Evolutionary conservation across 2,113 vertebrate genomes (phyloP).

Genomic region (Stigmatopora nigra): DNA sequence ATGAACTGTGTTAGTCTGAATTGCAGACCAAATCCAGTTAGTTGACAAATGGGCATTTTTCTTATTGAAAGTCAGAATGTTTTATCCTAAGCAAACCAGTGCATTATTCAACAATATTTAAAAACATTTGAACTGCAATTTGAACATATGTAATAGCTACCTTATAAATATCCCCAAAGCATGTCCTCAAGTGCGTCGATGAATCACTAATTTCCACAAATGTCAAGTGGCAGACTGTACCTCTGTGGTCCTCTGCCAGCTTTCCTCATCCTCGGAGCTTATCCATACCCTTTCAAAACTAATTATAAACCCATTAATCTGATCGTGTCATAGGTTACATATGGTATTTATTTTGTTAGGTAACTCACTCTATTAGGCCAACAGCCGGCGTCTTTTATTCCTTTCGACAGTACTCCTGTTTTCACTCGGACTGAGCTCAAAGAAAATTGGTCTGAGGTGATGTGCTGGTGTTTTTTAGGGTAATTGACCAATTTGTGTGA

Average conservation of each 20-base stretch:
- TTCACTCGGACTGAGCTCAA: slow-evolving; percentile 45
- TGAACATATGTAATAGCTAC: background rate
- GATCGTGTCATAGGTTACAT: slow-evolving; percentile 74
- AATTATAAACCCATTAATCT: slow-evolving; percentile 74
- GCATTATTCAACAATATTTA: background rate
- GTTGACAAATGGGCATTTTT: too few species aligned
- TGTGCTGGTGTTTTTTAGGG: slow-evolving; percentile 29
- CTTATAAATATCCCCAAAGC: background rate
- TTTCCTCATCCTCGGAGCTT: slow-evolving; percentile 26
- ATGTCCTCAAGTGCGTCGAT: slow-evolving; percentile 35
- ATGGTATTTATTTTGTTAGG: slow-evolving; percentile 64
- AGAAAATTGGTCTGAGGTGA: slow-evolving; percentile 53
- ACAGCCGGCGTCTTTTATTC: slow-evolving; percentile 63
- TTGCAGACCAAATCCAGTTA: slow-evolving; percentile 20
- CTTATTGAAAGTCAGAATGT: slow-evolving; percentile 11
- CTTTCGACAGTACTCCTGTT: slow-evolving; percentile 55
- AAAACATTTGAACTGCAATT: background rate
- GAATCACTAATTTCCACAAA: slow-evolving; percentile 44
- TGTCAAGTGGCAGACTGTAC: slow-evolving; percentile 30
- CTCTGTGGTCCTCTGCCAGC: slow-evolving; percentile 16
- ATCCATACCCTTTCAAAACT: slow-evolving; percentile 42
- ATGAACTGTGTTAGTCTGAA: background rate
- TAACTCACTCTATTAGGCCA: slow-evolving; percentile 69
- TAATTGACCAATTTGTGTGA: slow-evolving; percentile 67
- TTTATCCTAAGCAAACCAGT: background rate